A percentile compares a stretch with the other conserved stretches of the same genome.
These are phyloP conservation scores for Hassar affinis DNA, from an alignment of 2,113 vertebrate species.

Conservation along the genomic window DNA sequence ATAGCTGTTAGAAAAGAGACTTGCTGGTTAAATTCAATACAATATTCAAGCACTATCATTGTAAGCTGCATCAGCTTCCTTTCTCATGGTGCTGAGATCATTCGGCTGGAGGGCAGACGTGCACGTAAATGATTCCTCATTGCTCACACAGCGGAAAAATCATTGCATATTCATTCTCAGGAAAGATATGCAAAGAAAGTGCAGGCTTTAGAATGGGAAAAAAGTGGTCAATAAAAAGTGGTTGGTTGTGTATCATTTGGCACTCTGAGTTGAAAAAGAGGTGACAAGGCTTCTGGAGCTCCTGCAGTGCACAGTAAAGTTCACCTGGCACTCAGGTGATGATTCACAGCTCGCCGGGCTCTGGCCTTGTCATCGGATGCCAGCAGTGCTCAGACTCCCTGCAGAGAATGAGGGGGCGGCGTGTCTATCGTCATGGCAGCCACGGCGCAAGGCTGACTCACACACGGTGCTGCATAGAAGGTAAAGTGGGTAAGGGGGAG, in stretches of 20 bases:
- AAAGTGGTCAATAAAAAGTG: not conserved
- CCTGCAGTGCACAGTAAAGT: constrained; percentile 47
- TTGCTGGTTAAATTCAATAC: not conserved
- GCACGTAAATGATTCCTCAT: not conserved
- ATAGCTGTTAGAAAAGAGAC: not conserved
- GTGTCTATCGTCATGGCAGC: constrained; percentile 50
- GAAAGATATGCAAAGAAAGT: constrained; percentile 13
- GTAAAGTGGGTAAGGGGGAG: constrained; percentile 26
- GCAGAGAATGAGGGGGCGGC: constrained; percentile 35
- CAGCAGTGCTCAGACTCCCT: constrained; percentile 39
- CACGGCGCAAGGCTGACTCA: constrained; percentile 37
- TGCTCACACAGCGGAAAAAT: constrained; percentile 4
- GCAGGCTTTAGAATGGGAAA: not conserved
- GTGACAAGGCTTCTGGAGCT: constrained; percentile 47
- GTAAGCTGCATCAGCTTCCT: not conserved
- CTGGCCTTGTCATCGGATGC: constrained; percentile 48
- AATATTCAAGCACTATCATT: not conserved
- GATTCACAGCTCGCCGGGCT: constrained; percentile 48
- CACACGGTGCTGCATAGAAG: constrained; percentile 38
- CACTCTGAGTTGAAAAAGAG: constrained; percentile 38
- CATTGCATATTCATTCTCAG: constrained; percentile 10
- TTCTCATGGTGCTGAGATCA: not conserved
- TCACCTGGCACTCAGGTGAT: constrained; percentile 57
- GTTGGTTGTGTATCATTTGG: constrained; percentile 2
- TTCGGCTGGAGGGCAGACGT: not conserved